Percentiles rank a stretch among this genome's conserved stretches.
Evolutionary conservation across 2,888 invertebrate genomes (phyloP).

Genomic region (Rotaria macrura): DNA sequence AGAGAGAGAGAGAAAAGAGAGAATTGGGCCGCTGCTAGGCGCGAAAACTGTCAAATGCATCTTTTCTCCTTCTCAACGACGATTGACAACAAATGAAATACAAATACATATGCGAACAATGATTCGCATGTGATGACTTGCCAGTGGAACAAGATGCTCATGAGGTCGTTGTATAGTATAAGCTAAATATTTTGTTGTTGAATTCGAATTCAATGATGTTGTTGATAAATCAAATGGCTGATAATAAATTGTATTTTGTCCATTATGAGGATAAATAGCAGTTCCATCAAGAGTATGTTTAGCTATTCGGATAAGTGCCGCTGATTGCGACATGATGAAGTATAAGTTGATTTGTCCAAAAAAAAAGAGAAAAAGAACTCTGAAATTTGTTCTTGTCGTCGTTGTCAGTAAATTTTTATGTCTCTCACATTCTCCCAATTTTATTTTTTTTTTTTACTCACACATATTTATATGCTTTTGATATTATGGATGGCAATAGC

Average conservation of each 20-base stretch:
- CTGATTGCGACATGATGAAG: not conserved
- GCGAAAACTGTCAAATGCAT: slow-evolving; percentile 1
- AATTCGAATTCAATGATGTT: not conserved
- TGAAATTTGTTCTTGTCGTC: not conserved
- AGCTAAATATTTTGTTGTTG: not conserved
- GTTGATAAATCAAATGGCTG: not conserved
- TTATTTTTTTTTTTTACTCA: not conserved
- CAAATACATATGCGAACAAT: not conserved
- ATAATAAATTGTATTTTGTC: not conserved
- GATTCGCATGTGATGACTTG: not conserved
- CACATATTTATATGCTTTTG: not conserved
- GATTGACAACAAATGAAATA: slow-evolving; percentile 1
- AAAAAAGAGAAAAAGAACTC: not conserved
- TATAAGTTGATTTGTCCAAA: not conserved
- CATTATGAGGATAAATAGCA: not conserved
- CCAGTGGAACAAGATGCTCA: not conserved
- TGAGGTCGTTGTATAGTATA: not conserved
- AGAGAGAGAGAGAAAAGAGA: not conserved
- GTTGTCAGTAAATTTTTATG: not conserved
- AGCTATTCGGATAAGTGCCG: slow-evolving; percentile 2
- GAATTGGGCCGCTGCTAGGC: not conserved
- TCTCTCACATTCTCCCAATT: too few relatives aligned
- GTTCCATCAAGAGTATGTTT: not conserved
- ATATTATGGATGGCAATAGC: not conserved
- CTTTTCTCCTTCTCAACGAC: not conserved